Base-by-base conservation (phyloP, 1,140 invertebrate species). In the Drosophila burlai region DNA sequence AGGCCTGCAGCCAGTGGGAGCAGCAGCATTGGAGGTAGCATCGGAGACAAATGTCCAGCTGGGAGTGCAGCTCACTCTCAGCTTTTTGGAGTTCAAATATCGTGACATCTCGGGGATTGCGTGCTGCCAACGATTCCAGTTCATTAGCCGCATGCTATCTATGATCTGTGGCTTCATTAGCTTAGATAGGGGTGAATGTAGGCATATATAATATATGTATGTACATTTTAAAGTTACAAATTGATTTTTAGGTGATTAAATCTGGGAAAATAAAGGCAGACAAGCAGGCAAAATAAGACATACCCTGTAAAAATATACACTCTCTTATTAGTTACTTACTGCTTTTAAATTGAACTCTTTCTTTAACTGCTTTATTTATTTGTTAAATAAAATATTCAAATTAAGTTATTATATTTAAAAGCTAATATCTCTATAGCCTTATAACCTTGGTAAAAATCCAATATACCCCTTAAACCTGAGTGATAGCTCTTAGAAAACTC, bases 121-220 rank as follows among this genome's bases (percentile, higher is more conserved):
- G 69, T 73, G 59, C 18, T 46, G 46, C 24, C 24, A 47, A 4
- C 46, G 9, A 29, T 64, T 74, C 31, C 31, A 21, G 9, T 21
- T 59, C 36, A 66, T 80, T 79, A 79, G 52, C 34, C 3, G 46
- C 63, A 76, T 55, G 58, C 46, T 24, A 71, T 54, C 45, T 52
- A 11, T 38, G 36, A 52, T 34, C 11, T 40, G 16, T 11, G 59
- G 1, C 13, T 42, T 38, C 10, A 58, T 58, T 58, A 42, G 36
- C 36, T n/a, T 6, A 9, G 5, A 3, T 4, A 29, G 16, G 26
- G 26, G 8, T 29, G 15, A 0, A 10, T 16, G 16, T 11, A n/a
- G 15, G 7, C 45, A 13, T 21, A 6, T 11, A 0, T 9, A 34
- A 6, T 42, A n/a, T 3, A 8, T n/a, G n/a, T 42, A n/a, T 8